phyloP scores from a whole-genome alignment of 2,113 vertebrate species.

The Dasyornis broadbenti region DNA sequence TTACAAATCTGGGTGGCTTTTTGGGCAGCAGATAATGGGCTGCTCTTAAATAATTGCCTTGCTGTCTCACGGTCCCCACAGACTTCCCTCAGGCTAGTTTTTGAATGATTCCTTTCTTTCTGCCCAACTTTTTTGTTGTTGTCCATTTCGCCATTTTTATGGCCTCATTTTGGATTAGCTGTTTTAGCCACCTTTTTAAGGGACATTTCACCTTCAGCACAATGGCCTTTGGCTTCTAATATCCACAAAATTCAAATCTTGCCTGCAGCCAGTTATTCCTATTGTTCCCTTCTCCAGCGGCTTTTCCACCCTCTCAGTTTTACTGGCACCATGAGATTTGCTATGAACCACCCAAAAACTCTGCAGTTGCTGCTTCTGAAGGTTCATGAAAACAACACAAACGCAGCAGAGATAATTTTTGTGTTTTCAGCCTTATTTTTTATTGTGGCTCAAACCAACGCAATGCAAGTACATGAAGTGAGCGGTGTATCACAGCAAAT shows the following conservation, averaged over 20 bases:
- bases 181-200: not conserved
- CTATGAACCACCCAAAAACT: not conserved
- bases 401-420: not conserved
- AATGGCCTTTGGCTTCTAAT: conserved; percentile 7
- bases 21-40: not conserved
- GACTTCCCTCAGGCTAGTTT: not conserved
- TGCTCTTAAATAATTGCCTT: not conserved
- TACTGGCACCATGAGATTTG: not conserved
- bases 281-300: not conserved
- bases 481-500: not conserved
- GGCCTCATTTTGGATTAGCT: not conserved
- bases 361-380: not conserved
- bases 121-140: not conserved
- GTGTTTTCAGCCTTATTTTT: not conserved
- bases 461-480: not conserved
- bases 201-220: conserved; percentile 12
- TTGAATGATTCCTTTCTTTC: not conserved
- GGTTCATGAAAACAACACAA: not conserved
- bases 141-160: conserved; percentile 5
- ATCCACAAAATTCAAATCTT: conserved; percentile 38
- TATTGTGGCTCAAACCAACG: not conserved
- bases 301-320: not conserved
- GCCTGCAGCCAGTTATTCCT: not conserved
- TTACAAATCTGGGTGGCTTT: not conserved
- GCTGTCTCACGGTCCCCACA: not conserved